Evolutionary conservation across 2,797 vertebrate genomes (phyloP).

Genomic region (Neopelma chrysocephalum): DNA sequence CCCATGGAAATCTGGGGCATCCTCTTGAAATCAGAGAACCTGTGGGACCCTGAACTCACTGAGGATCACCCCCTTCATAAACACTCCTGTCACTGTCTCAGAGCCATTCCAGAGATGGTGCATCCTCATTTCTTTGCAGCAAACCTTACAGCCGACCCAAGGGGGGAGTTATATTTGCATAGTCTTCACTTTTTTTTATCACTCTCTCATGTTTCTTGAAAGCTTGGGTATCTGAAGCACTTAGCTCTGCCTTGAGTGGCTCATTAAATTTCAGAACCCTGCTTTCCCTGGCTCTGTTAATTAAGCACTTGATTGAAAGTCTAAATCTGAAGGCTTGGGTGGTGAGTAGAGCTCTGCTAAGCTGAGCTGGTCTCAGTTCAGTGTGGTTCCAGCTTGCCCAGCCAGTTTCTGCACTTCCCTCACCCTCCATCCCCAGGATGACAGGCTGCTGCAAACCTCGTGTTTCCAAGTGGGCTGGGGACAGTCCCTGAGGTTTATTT

Average conservation of each 20-base stretch:
- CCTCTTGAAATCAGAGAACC: neutral
- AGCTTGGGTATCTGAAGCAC: neutral
- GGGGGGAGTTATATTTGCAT: slow-evolving; percentile 4
- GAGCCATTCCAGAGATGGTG: neutral
- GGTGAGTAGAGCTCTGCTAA: slow-evolving; percentile 41
- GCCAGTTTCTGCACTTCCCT: neutral
- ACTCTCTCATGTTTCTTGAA: slow-evolving; percentile 28
- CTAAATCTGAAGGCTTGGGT: slow-evolving; percentile 33
- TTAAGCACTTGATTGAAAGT: slow-evolving; percentile 56
- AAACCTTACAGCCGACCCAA: neutral
- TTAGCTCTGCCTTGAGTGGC: neutral
- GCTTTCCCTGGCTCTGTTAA: slow-evolving; percentile 25
- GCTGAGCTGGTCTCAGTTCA: neutral
- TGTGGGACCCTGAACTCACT: neutral
- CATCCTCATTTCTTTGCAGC: neutral
- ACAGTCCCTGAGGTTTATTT: neutral
- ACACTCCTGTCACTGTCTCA: neutral
- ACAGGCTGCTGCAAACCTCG: neutral
- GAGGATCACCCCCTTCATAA: neutral
- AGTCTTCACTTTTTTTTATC: neutral
- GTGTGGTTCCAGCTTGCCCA: slow-evolving; percentile 6
- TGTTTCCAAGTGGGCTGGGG: neutral
- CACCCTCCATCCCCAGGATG: neutral
- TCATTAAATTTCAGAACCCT: slow-evolving; percentile 53
- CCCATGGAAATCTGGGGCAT: neutral